A percentile compares a stretch with the other conserved stretches of the same genome.
Conservation (phyloP, 2,797 vertebrate genomes). For the Galaxias olidus region DNA sequence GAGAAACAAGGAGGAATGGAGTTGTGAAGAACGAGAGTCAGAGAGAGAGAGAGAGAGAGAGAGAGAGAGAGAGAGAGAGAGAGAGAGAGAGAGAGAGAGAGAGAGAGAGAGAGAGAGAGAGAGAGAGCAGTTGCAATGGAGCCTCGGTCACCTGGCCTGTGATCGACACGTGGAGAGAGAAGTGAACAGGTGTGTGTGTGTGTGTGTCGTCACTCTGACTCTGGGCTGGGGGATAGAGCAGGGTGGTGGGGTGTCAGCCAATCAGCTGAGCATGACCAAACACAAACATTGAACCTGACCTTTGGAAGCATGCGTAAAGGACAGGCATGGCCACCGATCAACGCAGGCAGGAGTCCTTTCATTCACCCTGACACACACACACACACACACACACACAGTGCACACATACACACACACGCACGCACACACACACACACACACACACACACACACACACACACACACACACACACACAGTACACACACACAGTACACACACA, state of each 20-base stretch:
- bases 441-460: too few species aligned
- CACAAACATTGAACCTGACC: neutral
- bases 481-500: too few species aligned
- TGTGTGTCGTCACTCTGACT: neutral
- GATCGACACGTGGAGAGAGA: neutral
- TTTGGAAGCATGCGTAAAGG: neutral
- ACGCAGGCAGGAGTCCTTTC: neutral
- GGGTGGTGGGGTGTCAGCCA: neutral
- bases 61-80: neutral
- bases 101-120: neutral
- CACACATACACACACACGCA: too few species aligned
- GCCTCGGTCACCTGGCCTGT: neutral
- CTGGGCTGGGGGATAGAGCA: neutral
- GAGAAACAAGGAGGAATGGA: too few species aligned
- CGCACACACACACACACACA: too few species aligned
- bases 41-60: neutral
- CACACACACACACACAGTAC: too few species aligned
- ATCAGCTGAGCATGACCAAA: neutral
- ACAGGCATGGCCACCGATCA: neutral
- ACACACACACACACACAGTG: too few species aligned
- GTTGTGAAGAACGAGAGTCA: neutral
- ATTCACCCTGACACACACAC: neutral
- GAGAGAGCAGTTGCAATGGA: neutral
- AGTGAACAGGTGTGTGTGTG: conserved; percentile 5
- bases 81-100: neutral